These are phyloP conservation scores for Bovichtus diacanthus DNA, from an alignment of 2,797 vertebrate species.

Conservation along the genomic window DNA sequence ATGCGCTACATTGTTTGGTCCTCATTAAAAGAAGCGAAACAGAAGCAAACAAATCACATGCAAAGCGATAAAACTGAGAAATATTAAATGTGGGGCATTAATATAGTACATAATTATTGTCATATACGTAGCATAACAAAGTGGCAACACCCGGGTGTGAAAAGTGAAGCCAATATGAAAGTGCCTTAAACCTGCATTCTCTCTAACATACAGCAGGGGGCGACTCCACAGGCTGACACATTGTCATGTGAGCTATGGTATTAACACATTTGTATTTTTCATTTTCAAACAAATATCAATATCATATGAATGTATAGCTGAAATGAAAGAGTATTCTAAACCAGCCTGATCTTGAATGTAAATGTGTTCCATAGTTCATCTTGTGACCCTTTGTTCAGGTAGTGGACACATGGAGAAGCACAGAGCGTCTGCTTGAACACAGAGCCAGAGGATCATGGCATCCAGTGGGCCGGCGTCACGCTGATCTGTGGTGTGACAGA, in stretches of 20 bases:
- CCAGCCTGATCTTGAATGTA: neutral
- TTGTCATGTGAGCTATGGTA: no score
- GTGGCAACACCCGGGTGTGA: no score
- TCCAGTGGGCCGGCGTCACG: constrained; percentile 17
- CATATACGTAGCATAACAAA: neutral
- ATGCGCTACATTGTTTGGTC: neutral
- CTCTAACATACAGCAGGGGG: no score
- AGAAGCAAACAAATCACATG: neutral
- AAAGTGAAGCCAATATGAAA: no score
- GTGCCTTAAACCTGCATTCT: no score
- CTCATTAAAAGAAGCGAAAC: neutral
- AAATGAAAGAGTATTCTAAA: neutral
- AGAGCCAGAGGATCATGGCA: constrained; percentile 42
- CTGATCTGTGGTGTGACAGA: constrained; percentile 54
- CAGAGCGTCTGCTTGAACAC: constrained; percentile 1
- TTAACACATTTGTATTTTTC: no score
- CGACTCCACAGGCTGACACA: no score
- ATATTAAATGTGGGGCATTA: neutral
- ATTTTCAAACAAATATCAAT: neutral
- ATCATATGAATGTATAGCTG: neutral
- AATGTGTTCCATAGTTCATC: constrained; percentile 44
- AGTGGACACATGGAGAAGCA: constrained; percentile 7
- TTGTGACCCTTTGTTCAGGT: neutral
- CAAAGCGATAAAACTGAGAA: neutral
- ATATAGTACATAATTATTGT: neutral